Evolutionary conservation across 1,140 invertebrate species (phyloP).

Genomic region (Drosophila nigrodunni): DNA sequence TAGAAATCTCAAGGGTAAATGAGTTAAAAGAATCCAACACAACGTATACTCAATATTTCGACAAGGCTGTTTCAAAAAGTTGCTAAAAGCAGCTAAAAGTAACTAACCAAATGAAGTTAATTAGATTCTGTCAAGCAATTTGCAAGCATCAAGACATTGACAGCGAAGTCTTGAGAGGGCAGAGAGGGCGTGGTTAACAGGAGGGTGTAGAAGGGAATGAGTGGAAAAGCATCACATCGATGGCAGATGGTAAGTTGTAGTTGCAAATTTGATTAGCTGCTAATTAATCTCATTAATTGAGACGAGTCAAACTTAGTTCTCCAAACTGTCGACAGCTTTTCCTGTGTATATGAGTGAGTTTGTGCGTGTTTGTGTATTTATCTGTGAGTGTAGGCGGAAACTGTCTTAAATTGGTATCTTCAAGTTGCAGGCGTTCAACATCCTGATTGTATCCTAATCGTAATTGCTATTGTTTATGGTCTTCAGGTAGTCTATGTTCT

Average conservation of each 20-base stretch:
- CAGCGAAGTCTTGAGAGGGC: conserved; percentile 29
- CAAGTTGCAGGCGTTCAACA: conserved; percentile 22
- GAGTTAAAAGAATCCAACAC: conserved; percentile 11
- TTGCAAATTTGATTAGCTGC: conserved; percentile 78
- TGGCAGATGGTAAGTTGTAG: conserved; percentile 48
- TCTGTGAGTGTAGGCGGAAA: conserved; percentile 54
- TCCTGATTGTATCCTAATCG: conserved; percentile 17
- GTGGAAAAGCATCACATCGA: conserved; percentile 31
- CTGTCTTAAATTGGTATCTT: conserved; percentile 63
- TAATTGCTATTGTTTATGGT: conserved; percentile 45
- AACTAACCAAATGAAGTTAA: conserved; percentile 74
- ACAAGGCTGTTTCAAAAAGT: not conserved
- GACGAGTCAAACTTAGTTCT: conserved; percentile 49
- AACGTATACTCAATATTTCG: conserved; percentile 13
- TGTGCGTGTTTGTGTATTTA: not conserved
- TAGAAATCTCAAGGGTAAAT: conserved; percentile 1
- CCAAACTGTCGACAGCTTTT: conserved; percentile 58
- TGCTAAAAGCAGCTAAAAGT: conserved; percentile 73
- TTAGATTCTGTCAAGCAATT: conserved; percentile 77
- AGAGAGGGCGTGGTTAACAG: conserved; percentile 6
- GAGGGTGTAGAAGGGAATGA: conserved; percentile 26
- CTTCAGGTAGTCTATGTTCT: conserved; percentile 12
- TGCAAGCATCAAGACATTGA: conserved; percentile 58
- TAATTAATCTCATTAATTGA: conserved; percentile 82
- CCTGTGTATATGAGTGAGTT: not conserved